Conservation (phyloP, 2,888 invertebrate species). For the Lymantria monacha region DNA sequence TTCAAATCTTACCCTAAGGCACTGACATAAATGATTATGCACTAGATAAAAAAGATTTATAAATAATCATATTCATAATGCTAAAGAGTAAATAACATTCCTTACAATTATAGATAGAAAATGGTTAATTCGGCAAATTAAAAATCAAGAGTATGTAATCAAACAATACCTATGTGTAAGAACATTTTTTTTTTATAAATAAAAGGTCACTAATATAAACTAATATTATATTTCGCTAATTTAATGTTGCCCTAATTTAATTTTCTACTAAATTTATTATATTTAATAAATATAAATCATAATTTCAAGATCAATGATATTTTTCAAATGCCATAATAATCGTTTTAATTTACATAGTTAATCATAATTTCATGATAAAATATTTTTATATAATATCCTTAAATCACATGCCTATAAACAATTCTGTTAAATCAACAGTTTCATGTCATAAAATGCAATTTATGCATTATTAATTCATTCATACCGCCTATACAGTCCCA, state of each 20-base stretch:
- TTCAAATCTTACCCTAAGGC: constrained; percentile 74
- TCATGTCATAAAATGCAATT: not conserved
- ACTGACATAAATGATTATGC: constrained; percentile 75
- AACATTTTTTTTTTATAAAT: too few relatives aligned
- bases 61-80: constrained; percentile 57
- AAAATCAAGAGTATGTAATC: constrained; percentile 23
- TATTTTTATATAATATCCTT: constrained; percentile 20
- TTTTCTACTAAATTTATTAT: not conserved
- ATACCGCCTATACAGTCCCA: constrained; percentile 29
- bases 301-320: constrained; percentile 23
- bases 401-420: constrained; percentile 17
- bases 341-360: constrained; percentile 3
- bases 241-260: not conserved
- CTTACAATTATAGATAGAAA: constrained; percentile 65
- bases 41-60: constrained; percentile 61
- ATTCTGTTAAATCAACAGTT: constrained; percentile 12
- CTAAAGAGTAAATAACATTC: constrained; percentile 75
- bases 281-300: not conserved
- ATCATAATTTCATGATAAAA: constrained; percentile 19
- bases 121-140: constrained; percentile 57
- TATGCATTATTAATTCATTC: not conserved
- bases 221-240: not conserved
- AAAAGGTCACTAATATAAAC: not conserved
- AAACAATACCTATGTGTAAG: not conserved
- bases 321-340: constrained; percentile 19